Evolutionary conservation across 2,797 vertebrate genomes (phyloP).

Genomic region (Darevskia nairensis): DNA sequence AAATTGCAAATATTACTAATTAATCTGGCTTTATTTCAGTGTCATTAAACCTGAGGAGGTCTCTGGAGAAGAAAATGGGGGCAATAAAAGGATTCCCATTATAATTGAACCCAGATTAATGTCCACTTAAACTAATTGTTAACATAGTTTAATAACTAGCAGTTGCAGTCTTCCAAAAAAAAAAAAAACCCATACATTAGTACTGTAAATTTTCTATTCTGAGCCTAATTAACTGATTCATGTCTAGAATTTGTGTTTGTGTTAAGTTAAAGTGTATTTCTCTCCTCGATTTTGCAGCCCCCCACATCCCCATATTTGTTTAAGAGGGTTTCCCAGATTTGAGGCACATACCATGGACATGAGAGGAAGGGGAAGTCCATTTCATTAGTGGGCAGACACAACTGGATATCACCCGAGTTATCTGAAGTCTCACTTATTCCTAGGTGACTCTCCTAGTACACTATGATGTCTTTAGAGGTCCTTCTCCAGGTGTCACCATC

Average conservation of each 20-base stretch:
- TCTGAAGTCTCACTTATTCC: too few species aligned
- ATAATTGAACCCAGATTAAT: slow-evolving; percentile 66
- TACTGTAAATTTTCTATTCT: background rate
- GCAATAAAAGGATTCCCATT: slow-evolving; percentile 59
- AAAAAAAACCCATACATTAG: slow-evolving; percentile 29
- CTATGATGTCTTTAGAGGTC: too few species aligned
- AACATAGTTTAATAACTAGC: slow-evolving; percentile 58
- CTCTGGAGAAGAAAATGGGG: slow-evolving; percentile 61
- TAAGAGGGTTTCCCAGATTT: too few species aligned
- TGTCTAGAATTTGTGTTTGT: background rate
- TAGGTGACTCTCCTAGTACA: too few species aligned
- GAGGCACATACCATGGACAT: too few species aligned
- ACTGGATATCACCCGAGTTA: too few species aligned
- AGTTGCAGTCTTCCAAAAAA: slow-evolving; percentile 31
- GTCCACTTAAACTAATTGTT: slow-evolving; percentile 66
- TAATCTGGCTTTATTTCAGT: slow-evolving; percentile 54
- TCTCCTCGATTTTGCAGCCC: too few species aligned
- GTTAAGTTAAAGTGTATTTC: background rate
- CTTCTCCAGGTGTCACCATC: too few species aligned
- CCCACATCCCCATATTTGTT: too few species aligned
- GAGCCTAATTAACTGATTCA: slow-evolving; percentile 22
- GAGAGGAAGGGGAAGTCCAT: too few species aligned
- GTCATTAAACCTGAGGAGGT: slow-evolving; percentile 59
- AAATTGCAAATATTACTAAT: slow-evolving; percentile 55
- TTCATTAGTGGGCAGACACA: too few species aligned